Conservation (phyloP, 2,888 invertebrate species). For the Cheilosia scutellata region DNA sequence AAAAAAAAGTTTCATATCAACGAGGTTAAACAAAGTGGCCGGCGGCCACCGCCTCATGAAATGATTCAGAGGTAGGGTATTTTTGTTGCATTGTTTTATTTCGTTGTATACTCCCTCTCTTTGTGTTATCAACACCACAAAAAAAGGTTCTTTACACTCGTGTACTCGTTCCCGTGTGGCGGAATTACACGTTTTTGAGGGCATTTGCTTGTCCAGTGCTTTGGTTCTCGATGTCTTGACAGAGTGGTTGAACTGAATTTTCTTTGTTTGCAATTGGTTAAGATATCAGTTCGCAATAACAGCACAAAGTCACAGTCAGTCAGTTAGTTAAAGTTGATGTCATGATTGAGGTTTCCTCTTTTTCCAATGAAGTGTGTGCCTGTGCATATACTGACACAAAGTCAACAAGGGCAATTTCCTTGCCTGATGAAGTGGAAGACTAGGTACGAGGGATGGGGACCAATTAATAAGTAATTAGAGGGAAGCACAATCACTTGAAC, state of each 20-base stretch:
- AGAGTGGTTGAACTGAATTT: constrained; percentile 56
- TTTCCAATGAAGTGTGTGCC: constrained; percentile 36
- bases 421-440: constrained; percentile 9
- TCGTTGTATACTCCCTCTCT: constrained; percentile 11
- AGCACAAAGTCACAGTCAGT: constrained; percentile 40
- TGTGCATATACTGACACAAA: constrained; percentile 10
- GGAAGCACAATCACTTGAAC: constrained; percentile 27
- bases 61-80: constrained; percentile 70
- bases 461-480: constrained; percentile 63
- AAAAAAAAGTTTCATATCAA: constrained; percentile 64
- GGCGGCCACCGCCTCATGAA: constrained; percentile 61
- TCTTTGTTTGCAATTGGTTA: constrained; percentile 70
- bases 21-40: constrained; percentile 73
- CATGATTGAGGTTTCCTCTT: constrained; percentile 64
- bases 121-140: constrained; percentile 70
- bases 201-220: constrained; percentile 30
- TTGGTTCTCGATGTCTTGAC: constrained; percentile 49
- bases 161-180: constrained; percentile 34
- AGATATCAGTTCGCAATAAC: constrained; percentile 67
- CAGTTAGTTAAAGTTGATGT: constrained; percentile 58
- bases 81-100: constrained; percentile 26
- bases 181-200: constrained; percentile 70
- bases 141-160: constrained; percentile 57
- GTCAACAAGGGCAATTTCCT: constrained; percentile 44
- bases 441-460: background rate